Conservation (phyloP, 1,140 invertebrate genomes). For the Drosophila nigrodunni region DNA sequence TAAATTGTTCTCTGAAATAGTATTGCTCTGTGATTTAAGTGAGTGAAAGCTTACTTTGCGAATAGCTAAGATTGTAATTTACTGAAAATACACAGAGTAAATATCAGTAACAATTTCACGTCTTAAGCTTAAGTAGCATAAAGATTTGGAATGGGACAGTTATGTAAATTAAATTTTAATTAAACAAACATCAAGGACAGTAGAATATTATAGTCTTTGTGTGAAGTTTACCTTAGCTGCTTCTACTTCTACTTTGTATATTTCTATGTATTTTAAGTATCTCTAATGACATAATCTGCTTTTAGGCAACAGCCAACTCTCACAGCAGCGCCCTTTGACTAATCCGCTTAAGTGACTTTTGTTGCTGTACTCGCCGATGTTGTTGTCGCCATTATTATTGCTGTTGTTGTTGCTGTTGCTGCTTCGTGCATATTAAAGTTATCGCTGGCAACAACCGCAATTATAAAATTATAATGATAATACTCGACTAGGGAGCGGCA, state of each 20-base stretch:
- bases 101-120: too few relatives aligned
- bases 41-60: too few relatives aligned
- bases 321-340: slow-evolving; percentile 69
- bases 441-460: slow-evolving; percentile 79
- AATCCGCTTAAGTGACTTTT: slow-evolving; percentile 81
- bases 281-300: slow-evolving; percentile 81
- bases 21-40: too few relatives aligned
- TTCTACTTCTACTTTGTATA: slow-evolving; percentile 2
- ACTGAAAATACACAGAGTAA: too few relatives aligned
- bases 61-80: too few relatives aligned
- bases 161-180: slow-evolving; percentile 39
- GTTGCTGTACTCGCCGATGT: slow-evolving; percentile 45
- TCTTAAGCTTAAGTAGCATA: background rate
- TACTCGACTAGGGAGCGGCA: slow-evolving; percentile 71
- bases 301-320: slow-evolving; percentile 60
- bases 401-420: slow-evolving; percentile 31
- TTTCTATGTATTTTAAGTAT: slow-evolving; percentile 45
- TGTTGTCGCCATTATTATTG: slow-evolving; percentile 34
- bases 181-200: slow-evolving; percentile 12
- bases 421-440: slow-evolving; percentile 78
- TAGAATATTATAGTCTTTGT: background rate
- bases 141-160: slow-evolving; percentile 7
- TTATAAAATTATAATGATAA: slow-evolving; percentile 84
- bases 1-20: too few relatives aligned
- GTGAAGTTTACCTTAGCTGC: slow-evolving; percentile 27